These are phyloP conservation scores for Rhabdophis nuchalis DNA, from an alignment of 2,797 vertebrate species.

Conservation along the genomic window DNA sequence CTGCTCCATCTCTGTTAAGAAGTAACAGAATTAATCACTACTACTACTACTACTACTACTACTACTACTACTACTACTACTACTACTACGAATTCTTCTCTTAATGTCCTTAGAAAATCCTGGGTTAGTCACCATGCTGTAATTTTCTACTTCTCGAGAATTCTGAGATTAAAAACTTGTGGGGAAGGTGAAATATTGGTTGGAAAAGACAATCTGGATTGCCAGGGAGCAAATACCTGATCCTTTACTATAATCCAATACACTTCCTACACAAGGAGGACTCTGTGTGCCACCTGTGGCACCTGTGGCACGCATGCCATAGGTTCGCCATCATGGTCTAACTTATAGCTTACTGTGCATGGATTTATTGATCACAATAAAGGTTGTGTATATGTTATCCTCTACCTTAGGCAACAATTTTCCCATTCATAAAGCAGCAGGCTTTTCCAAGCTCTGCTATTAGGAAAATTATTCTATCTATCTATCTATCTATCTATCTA, in stretches of 20 bases:
- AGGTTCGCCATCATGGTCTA: no score
- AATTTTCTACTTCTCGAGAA: no score
- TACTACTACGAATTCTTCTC: no score
- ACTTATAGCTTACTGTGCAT: background rate
- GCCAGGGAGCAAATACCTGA: background rate
- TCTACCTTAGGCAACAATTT: background rate
- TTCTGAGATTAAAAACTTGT: no score
- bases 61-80: no score
- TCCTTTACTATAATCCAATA: background rate
- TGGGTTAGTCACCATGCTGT: background rate
- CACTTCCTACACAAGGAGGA: background rate
- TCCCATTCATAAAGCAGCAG: background rate
- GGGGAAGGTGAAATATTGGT: no score
- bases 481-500: no score
- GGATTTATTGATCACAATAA: no score
- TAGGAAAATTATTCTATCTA: background rate
- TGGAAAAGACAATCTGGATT: background rate
- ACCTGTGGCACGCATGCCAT: no score
- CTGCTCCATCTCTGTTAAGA: background rate
- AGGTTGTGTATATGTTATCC: no score
- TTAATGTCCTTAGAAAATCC: background rate
- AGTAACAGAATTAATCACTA: background rate
- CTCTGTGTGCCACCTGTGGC: no score
- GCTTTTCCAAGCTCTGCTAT: background rate
- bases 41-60: no score